Conservation (phyloP, 2,797 vertebrate species). For the Gymnopithys bicolor region DNA sequence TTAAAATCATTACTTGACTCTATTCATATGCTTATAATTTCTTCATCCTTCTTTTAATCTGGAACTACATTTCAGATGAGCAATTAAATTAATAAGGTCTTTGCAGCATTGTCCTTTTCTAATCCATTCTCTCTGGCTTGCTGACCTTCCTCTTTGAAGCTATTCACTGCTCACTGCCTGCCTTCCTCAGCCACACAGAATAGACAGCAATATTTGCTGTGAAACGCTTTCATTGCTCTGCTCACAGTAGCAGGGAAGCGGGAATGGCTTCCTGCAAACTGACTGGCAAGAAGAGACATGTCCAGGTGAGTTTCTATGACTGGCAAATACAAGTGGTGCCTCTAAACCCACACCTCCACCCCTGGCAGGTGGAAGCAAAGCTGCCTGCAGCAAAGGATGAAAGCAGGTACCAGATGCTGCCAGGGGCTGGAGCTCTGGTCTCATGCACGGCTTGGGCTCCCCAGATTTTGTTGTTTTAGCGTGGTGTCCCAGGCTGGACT, state of each 20-base stretch:
- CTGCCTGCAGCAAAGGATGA: background rate
- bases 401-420: slow-evolving; percentile 37
- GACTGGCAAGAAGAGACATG: background rate
- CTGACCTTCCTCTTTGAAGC: slow-evolving; percentile 54
- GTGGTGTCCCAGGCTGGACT: background rate
- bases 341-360: background rate
- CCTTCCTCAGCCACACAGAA: background rate
- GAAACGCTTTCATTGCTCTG: background rate
- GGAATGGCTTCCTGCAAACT: background rate
- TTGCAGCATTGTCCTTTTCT: slow-evolving; percentile 37
- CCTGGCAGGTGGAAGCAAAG: fast-evolving
- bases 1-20: slow-evolving; percentile 38
- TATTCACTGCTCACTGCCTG: background rate
- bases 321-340: background rate
- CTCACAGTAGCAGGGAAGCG: background rate
- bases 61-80: slow-evolving; percentile 27
- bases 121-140: slow-evolving; percentile 12
- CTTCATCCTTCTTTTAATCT: slow-evolving; percentile 50
- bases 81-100: slow-evolving; percentile 67
- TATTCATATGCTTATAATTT: slow-evolving; percentile 55
- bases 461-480: background rate
- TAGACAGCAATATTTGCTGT: background rate
- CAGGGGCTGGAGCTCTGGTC: slow-evolving; percentile 57
- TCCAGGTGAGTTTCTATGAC: background rate
- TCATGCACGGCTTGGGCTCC: background rate